Evolutionary conservation across 1,140 invertebrate genomes (phyloP), one percentile per base, ranked within the genome.

Genomic region (Centruroides vittatus): DNA sequence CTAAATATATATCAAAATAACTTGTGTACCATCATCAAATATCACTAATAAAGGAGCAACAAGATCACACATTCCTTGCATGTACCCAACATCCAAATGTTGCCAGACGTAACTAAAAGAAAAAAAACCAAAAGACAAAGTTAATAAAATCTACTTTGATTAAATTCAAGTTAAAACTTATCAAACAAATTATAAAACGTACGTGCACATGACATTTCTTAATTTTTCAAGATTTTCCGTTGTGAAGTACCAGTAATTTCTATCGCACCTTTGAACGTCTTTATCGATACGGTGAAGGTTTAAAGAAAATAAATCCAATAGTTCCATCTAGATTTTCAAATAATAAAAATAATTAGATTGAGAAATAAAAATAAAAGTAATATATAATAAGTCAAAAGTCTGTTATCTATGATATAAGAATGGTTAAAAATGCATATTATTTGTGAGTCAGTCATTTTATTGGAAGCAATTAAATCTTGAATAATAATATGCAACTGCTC

Each of bases 201-300:
- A 93, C 81, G 92, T 96, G 83, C 90, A 93, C 86, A 97, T 96
- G 52, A 97, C 84, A 76, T 95, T 93, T 51, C 91, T 78, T n/a
- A 97, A 74, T 74, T 93, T 94, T 64, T 95, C 89, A 64, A 97
- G 77, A 77, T 97, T 96, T 61, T 86, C 82, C 80, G 11, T 82
- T 3, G 75, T 78, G 74, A 96, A 96, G 74, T 94, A 96, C 74
- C 83, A 86, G 72, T 93, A 92, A 72, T 93, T 94, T 58, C 93
- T 76, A 75, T 97, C 93, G 75, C 93, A 97, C 61, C 93, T 75
- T 73, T 93, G 88, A 4, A 96, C 93, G 75, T 97, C 93, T 74
- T 97, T 97, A 71, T 97, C 93, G 64, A 97, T 96, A 35, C 93
- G 79, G 74, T 96, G 92, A 1, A 96, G 73, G 74, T 96, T 96